Evolutionary conservation across 2,888 invertebrate species (phyloP), one percentile per base, ranked within the genome.

Genomic region (Hylaea fasciaria): DNA sequence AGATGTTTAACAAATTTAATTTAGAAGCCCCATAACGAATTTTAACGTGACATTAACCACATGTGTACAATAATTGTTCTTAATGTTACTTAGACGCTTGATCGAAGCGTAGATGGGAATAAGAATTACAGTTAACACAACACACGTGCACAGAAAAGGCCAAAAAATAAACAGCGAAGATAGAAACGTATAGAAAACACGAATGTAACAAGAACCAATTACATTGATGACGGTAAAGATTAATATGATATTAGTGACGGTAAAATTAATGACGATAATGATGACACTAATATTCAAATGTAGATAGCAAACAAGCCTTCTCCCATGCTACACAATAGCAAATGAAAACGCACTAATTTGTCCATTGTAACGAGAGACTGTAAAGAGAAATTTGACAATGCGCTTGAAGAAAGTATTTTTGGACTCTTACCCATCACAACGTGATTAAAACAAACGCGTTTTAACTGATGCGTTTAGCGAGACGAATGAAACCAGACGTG

Each of bases 371-470:
- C 60, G 71, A 80, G 73, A 72, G 77, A 79, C 76, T 72, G 40
- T 70, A 72, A 83, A 80, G 87, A 82, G 89, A 91, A 90, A 90
- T 90, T 87, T 79, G 84, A 89, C 86, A 86, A 88, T 86, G 83
- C 83, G 84, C 80, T 85, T 76, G 76, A 89, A 86, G 91, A 91
- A 91, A 91, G 91, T 85, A 81, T 81, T 40, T 81, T 81, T 79
- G 76, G 73, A 83, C 80, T 81, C 80, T 80, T 80, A 83, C 80
- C 81, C 80, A 80, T 80, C 79, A 78, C 75, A 80, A 80, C 76
- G 78, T 79, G 83, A 88, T 87, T 83, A 85, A 77, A 87, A 82
- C 80, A 83, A 85, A 86, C 84, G 68, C 76, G 81, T 83, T 83
- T 80, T 79, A 77, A 78, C 75, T 69, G 70, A 69, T 74, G 74